Conservation (phyloP, 2,797 vertebrate genomes). For the Sebastes cheni region DNA sequence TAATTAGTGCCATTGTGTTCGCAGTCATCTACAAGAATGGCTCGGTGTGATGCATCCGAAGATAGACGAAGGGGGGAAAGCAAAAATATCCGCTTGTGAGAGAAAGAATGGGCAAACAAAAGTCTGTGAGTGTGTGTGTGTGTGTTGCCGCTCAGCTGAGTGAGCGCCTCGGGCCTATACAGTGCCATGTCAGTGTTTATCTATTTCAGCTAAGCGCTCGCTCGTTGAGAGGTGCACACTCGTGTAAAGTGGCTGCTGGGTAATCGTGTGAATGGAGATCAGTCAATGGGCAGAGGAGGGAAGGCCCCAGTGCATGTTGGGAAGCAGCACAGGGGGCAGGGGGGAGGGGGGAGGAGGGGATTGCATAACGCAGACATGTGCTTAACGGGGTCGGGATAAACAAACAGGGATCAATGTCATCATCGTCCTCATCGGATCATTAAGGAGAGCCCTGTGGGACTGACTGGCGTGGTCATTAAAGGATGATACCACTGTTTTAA, state of each 20-base stretch:
- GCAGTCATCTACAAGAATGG: slow-evolving; percentile 22
- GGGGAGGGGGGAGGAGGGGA: not conserved
- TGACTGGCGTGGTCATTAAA: slow-evolving; percentile 23
- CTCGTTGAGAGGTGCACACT: slow-evolving; percentile 59
- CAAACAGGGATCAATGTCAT: slow-evolving; percentile 62
- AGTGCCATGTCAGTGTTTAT: slow-evolving; percentile 70
- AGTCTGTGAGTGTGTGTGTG: not conserved
- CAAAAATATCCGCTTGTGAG: slow-evolving; percentile 17
- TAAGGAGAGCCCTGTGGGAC: slow-evolving; percentile 22
- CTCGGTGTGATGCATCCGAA: slow-evolving; percentile 2
- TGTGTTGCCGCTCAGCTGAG: slow-evolving; percentile 3
- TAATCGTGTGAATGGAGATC: slow-evolving; percentile 80
- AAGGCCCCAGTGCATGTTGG: slow-evolving; percentile 68
- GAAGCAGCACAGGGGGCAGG: slow-evolving; percentile 46
- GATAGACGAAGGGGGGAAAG: not conserved
- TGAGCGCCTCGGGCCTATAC: slow-evolving; percentile 35
- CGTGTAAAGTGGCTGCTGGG: slow-evolving; percentile 72
- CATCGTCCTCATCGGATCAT: slow-evolving; percentile 51
- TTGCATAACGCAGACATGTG: slow-evolving; percentile 71
- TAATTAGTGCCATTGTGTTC: slow-evolving; percentile 55
- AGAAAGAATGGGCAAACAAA: slow-evolving; percentile 27
- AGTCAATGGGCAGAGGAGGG: slow-evolving; percentile 71
- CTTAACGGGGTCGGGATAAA: slow-evolving; percentile 56
- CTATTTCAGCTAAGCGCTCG: slow-evolving; percentile 57
- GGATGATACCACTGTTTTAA: slow-evolving; percentile 4